These are phyloP conservation scores for Zingel zingel DNA, from an alignment of 2,113 vertebrate species.

Conservation along the genomic window DNA sequence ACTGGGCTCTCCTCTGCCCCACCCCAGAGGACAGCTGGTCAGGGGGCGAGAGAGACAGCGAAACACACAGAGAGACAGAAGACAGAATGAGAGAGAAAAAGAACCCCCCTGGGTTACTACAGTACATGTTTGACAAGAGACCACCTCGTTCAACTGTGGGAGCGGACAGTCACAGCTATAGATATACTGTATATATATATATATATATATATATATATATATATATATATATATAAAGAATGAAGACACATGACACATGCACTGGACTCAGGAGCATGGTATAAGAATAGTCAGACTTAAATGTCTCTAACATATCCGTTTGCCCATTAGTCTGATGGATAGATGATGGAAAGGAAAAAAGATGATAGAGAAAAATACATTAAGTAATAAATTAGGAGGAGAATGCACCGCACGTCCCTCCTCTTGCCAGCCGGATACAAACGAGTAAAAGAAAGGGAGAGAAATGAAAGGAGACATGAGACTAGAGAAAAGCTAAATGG, in stretches of 20 bases:
- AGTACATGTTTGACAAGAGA: constrained; percentile 37
- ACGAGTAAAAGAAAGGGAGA: constrained; percentile 58
- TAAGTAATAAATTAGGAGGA: constrained; percentile 42
- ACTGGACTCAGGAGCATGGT: neutral
- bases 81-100: constrained; percentile 21
- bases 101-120: constrained; percentile 13
- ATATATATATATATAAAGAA: no score
- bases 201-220: no score
- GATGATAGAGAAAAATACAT: constrained; percentile 62
- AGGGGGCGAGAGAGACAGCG: constrained; percentile 32
- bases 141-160: constrained; percentile 16
- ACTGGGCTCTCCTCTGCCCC: constrained; percentile 55
- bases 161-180: constrained; percentile 12
- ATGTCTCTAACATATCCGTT: constrained; percentile 41
- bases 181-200: neutral
- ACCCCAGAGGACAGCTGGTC: constrained; percentile 55
- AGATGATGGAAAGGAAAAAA: constrained; percentile 27
- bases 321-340: constrained; percentile 36
- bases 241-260: constrained; percentile 23
- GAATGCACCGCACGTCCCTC: constrained; percentile 61
- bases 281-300: constrained; percentile 27
- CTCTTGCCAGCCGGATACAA: constrained; percentile 56
- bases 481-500: constrained; percentile 61
- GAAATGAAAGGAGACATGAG: constrained; percentile 69
- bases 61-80: constrained; percentile 36